Evolutionary conservation across 2,888 invertebrate species (phyloP), one percentile per base, ranked within the genome.

Genomic region (Odontocerum albicorne): DNA sequence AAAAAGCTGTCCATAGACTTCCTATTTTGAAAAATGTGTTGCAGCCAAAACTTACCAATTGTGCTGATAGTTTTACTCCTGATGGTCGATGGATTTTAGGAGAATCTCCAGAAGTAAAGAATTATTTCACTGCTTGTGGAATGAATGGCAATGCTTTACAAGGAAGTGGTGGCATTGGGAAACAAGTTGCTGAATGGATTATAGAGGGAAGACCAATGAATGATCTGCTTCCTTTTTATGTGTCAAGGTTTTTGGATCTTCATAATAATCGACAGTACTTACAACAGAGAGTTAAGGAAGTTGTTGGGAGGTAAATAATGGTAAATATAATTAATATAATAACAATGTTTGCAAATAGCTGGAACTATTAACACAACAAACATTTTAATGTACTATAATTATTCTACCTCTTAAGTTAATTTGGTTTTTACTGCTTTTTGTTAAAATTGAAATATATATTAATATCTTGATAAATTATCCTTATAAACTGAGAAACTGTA

Each of bases 51-150:
- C 67, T 86, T 17, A 73, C 79, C 4, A 86, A 85, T 64, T 85
- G 83, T 17, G 84, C 86, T 1, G 86, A 87, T 68, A 85, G 82
- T 67, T 87, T 86, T 67, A 86, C 86, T 3, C 85, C 87, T 1
- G 87, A 87, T 72, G 84, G 85, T 7, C 74, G 81, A 64, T 85
- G 84, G 83, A 82, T 86, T 63, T 66, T 87, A 8, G 87, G 87
- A 20, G 83, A 85, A 69, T 77, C 83, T 20, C 81, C 86, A 2
- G 85, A 86, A 73, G 79, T 87, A 10, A 78, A 78, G 58, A 87
- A 87, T 66, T 87, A 87, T 67, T 87, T 82, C 69, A 84, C 86
- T n/a, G 86, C 85, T 40, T 84, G 84, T 55, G 88, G 87, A 19
- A 84, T 87, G 83, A 85, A 85, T 70, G 84, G 85, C 4, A 82